Conservation (phyloP, 2,888 invertebrate species). For the Cataglyphis livida region DNA sequence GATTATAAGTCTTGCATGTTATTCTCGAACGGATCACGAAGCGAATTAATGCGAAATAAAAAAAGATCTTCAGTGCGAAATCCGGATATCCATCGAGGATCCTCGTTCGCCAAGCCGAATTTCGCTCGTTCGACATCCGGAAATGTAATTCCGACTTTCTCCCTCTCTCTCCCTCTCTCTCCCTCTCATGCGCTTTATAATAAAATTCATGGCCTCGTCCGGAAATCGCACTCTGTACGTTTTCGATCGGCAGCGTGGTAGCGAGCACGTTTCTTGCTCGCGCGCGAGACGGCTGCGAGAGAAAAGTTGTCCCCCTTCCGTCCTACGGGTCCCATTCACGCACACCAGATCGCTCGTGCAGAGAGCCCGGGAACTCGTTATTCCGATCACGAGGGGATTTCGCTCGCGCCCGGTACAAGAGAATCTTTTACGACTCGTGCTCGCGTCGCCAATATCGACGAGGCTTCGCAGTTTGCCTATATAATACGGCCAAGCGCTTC, state of each 20-base stretch:
- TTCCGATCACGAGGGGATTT: slow-evolving; percentile 75
- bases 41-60: slow-evolving; percentile 50
- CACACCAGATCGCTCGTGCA: slow-evolving; percentile 65
- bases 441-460: slow-evolving; percentile 72
- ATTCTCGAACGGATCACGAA: slow-evolving; percentile 25
- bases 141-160: slow-evolving; percentile 48
- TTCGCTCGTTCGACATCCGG: slow-evolving; percentile 52
- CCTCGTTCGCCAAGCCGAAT: slow-evolving; percentile 44
- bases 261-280: slow-evolving; percentile 50
- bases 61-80: slow-evolving; percentile 37
- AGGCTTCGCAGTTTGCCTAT: slow-evolving; percentile 71
- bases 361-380: slow-evolving; percentile 66
- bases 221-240: slow-evolving; percentile 61
- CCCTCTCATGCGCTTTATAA: slow-evolving; percentile 51
- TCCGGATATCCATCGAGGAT: slow-evolving; percentile 57
- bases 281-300: not conserved
- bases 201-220: slow-evolving; percentile 68
- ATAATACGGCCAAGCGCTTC: slow-evolving; percentile 60
- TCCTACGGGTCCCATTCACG: slow-evolving; percentile 71
- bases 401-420: slow-evolving; percentile 61
- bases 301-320: slow-evolving; percentile 58
- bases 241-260: slow-evolving; percentile 53
- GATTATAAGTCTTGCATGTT: slow-evolving; percentile 39
- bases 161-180: not conserved
- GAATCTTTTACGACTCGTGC: slow-evolving; percentile 74